These are phyloP conservation scores for Leptobrachium ailaonicum DNA, from an alignment of 2,113 vertebrate species.

Conservation along the genomic window DNA sequence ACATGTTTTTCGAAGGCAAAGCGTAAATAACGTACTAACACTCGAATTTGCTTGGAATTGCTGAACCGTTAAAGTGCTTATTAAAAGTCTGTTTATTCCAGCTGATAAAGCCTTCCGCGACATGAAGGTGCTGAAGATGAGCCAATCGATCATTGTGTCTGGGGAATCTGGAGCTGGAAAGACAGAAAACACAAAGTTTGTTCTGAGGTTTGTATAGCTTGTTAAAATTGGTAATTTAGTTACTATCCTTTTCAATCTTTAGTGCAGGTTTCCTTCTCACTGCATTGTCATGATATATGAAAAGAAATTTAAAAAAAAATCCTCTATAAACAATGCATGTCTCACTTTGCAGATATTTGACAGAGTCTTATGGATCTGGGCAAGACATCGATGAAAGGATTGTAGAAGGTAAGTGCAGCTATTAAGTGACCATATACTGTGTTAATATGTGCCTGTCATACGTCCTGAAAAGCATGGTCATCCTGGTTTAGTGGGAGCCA, in stretches of 20 bases:
- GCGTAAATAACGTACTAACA: conserved; percentile 4
- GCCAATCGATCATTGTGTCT: conserved; percentile 96
- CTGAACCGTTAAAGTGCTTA: conserved; percentile 28
- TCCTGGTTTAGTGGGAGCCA: no score
- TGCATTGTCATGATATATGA: no score
- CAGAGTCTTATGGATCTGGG: conserved; percentile 89
- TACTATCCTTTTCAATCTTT: background rate
- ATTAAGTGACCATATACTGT: conserved; percentile 1
- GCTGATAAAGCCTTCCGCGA: conserved; percentile 96
- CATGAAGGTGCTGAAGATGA: conserved; percentile 97
- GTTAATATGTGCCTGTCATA: no score
- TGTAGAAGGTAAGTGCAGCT: conserved; percentile 82
- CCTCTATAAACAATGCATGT: background rate
- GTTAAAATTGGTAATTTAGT: background rate
- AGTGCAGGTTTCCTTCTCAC: background rate
- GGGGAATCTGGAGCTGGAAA: conserved; percentile 97
- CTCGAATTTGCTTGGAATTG: background rate
- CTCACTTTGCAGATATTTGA: conserved; percentile 80
- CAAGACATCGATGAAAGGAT: conserved; percentile 98
- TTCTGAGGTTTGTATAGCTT: conserved; percentile 78
- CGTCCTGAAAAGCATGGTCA: no score
- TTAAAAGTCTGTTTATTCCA: conserved; percentile 55
- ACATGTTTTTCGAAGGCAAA: background rate
- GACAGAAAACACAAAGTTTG: conserved; percentile 98
- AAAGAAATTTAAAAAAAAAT: no score